These are phyloP conservation scores for Microtus richardsoni DNA, from an alignment of 2,113 vertebrate genomes.

Conservation along the genomic window DNA sequence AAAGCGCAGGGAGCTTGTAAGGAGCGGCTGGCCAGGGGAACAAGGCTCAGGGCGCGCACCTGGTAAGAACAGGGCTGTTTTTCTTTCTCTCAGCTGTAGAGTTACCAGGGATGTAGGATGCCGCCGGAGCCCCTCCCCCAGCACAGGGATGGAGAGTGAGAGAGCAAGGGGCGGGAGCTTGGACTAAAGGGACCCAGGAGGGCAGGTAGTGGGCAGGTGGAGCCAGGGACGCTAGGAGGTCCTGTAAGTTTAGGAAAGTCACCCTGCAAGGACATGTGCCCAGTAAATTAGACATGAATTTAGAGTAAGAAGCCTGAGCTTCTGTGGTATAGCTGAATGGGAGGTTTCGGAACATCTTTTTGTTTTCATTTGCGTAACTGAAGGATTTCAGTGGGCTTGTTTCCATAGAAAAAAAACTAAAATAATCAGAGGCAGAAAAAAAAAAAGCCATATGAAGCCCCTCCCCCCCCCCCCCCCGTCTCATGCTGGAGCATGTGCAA, in stretches of 20 bases:
- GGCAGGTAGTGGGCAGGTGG: constrained; percentile 72
- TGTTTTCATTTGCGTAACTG: constrained; percentile 70
- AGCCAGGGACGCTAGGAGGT: constrained; percentile 43
- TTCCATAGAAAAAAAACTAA: constrained; percentile 74
- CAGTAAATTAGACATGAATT: constrained; percentile 58
- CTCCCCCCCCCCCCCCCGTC: not conserved
- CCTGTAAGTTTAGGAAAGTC: constrained; percentile 81
- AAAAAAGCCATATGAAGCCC: constrained; percentile 40
- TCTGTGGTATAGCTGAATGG: constrained; percentile 6
- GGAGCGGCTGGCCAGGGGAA: constrained; percentile 14
- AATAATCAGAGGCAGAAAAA: constrained; percentile 41
- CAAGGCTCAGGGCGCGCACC: not conserved
- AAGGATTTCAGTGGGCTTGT: constrained; percentile 63
- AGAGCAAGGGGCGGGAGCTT: constrained; percentile 52
- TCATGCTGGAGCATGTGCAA: constrained; percentile 69
- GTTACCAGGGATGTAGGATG: not conserved
- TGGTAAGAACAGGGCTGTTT: constrained; percentile 58
- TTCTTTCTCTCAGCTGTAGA: not conserved
- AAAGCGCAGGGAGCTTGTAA: constrained; percentile 31
- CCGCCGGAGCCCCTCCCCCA: constrained; percentile 60
- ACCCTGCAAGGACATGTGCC: constrained; percentile 75
- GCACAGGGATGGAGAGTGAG: not conserved
- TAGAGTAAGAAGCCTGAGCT: constrained; percentile 35
- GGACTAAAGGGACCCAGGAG: constrained; percentile 38
- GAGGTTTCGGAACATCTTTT: constrained; percentile 63